phyloP scores from a whole-genome alignment of 2,888 invertebrate genomes.

The Callyntrura guangdongensis region DNA sequence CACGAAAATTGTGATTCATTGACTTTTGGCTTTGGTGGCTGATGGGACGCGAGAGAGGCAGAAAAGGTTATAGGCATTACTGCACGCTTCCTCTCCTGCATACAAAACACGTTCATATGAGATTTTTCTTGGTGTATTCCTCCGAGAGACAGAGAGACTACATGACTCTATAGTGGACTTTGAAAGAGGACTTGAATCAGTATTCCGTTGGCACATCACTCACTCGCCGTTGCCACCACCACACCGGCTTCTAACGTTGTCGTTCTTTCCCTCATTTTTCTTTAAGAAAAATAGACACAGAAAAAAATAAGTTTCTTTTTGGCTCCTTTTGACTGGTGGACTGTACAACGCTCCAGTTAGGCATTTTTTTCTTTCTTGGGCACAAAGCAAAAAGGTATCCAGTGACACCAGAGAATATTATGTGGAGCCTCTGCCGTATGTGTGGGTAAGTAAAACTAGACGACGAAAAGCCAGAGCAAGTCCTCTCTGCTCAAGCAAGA shows the following conservation, averaged over 20 bases:
- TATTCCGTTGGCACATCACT: constrained; percentile 68
- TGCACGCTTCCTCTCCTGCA: constrained; percentile 59
- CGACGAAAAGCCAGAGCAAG: constrained; percentile 33
- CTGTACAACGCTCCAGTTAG: constrained; percentile 16
- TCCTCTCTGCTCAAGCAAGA: constrained; percentile 35
- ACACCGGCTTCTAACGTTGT: constrained; percentile 14
- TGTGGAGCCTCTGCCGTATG: neutral
- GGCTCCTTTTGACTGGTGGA: constrained; percentile 13
- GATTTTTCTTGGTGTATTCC: constrained; percentile 33
- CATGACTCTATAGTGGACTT: neutral
- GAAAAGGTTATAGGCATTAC: constrained; percentile 65
- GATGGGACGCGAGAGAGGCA: constrained; percentile 49
- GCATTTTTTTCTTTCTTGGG: constrained; percentile 2
- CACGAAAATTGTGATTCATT: constrained; percentile 73
- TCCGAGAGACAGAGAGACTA: constrained; percentile 1
- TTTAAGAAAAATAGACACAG: constrained; percentile 28
- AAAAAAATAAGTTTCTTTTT: no score
- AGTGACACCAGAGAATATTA: neutral
- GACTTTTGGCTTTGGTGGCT: constrained; percentile 60
- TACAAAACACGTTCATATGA: constrained; percentile 53
- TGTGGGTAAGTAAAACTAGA: constrained; percentile 26
- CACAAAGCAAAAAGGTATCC: no score
- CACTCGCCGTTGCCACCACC: constrained; percentile 39
- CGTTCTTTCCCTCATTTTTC: constrained; percentile 33
- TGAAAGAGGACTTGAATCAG: constrained; percentile 39